A percentile compares a stretch with the other conserved stretches of the same genome.
These are phyloP conservation scores for Lophotriccus pileatus DNA, from an alignment of 2,797 vertebrate genomes.

Conservation along the genomic window DNA sequence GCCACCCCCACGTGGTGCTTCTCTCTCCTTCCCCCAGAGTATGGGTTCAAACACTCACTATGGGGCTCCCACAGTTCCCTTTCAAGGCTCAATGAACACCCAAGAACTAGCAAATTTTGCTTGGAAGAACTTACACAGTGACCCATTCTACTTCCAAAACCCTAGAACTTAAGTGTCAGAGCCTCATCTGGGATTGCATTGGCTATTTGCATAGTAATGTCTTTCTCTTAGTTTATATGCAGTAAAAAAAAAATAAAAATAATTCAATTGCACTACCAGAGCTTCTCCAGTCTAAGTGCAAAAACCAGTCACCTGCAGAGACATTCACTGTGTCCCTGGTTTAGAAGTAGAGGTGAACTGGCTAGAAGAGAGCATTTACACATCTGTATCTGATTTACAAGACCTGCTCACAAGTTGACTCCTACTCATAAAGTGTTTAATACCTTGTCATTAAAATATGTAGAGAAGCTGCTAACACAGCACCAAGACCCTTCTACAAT, in stretches of 20 bases:
- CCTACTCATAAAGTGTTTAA: neutral
- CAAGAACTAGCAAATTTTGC: neutral
- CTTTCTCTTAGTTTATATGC: neutral
- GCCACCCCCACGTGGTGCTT: neutral
- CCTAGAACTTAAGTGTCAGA: neutral
- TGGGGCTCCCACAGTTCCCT: neutral
- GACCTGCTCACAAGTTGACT: neutral
- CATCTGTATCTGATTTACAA: neutral
- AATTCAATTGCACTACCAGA: neutral
- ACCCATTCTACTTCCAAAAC: neutral
- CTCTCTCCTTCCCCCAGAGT: neutral
- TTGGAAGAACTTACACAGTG: neutral
- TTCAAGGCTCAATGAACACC: neutral
- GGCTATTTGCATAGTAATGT: neutral
- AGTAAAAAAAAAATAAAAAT: neutral
- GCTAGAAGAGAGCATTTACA: neutral
- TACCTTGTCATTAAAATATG: neutral
- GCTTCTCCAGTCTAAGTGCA: neutral
- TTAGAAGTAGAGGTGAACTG: neutral
- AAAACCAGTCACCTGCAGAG: neutral
- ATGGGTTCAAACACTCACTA: neutral
- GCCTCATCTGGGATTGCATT: neutral
- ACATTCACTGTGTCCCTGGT: neutral
- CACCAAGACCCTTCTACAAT: neutral
- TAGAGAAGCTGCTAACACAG: neutral